Percentiles rank a stretch among this genome's conserved stretches.
These are phyloP conservation scores for Solea senegalensis DNA, from an alignment of 2,113 vertebrate species.

Conservation along the genomic window DNA sequence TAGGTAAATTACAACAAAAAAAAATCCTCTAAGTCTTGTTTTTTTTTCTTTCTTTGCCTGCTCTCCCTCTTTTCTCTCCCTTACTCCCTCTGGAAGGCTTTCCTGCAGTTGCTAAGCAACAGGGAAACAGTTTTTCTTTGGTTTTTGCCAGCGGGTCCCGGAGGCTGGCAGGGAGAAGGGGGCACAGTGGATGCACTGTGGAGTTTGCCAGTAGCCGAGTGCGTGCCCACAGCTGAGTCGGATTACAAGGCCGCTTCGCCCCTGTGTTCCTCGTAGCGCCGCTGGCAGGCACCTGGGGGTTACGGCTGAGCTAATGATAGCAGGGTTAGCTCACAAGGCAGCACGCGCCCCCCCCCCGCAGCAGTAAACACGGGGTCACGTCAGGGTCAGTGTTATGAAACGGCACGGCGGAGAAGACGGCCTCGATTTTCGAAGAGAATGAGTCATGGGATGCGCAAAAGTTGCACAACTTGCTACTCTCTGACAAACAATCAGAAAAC, in stretches of 20 bases:
- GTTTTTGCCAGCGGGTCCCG: conserved; percentile 51
- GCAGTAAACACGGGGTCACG: conserved; percentile 38
- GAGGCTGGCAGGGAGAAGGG: conserved; percentile 64
- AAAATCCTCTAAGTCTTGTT: conserved; percentile 51
- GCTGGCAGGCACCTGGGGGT: conserved; percentile 30
- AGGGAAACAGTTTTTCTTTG: conserved; percentile 72
- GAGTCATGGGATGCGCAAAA: conserved; percentile 42
- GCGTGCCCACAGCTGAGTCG: conserved; percentile 62
- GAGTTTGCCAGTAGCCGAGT: conserved; percentile 63
- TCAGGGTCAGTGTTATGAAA: conserved; percentile 38
- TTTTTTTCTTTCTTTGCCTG: conserved; percentile 16
- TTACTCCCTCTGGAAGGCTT: conserved; percentile 61
- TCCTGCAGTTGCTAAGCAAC: conserved; percentile 76
- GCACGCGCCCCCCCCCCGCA: neutral
- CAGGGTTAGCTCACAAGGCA: conserved; percentile 1
- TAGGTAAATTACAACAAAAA: conserved; percentile 69
- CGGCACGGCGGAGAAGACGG: neutral
- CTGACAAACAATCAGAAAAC: conserved; percentile 19
- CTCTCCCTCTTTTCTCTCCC: conserved; percentile 28
- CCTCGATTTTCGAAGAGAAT: conserved; percentile 3
- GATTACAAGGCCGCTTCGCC: conserved; percentile 7
- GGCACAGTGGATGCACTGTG: conserved; percentile 69
- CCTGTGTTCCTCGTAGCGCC: conserved; percentile 21
- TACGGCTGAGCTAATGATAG: conserved; percentile 22
- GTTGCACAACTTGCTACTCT: conserved; percentile 32